A percentile compares a stretch with the other conserved stretches of the same genome.
These are phyloP conservation scores for Gymnodraco acuticeps DNA, from an alignment of 2,797 vertebrate species.

Conservation along the genomic window DNA sequence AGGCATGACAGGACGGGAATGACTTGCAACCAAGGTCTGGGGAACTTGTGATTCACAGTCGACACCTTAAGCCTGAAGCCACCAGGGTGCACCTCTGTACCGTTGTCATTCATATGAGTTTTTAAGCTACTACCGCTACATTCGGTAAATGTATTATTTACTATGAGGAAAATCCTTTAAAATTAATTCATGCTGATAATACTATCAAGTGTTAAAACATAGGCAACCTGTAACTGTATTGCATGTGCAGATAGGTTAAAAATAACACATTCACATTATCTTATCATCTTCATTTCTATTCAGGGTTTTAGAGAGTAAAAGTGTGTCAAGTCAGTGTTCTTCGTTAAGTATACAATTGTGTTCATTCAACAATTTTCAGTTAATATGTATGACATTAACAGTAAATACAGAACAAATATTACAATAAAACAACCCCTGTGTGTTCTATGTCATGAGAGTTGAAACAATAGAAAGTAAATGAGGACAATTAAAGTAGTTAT, in stretches of 20 bases:
- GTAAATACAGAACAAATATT: no score
- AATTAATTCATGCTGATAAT: no score
- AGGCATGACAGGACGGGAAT: background rate
- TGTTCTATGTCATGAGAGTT: slow-evolving; percentile 10
- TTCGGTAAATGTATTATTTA: background rate
- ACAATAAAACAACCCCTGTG: background rate
- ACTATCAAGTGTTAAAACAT: no score
- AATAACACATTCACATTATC: background rate
- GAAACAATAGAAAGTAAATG: slow-evolving; percentile 15
- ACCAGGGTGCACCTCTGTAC: background rate
- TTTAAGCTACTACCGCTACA: no score
- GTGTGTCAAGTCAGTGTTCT: background rate
- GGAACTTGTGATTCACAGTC: background rate
- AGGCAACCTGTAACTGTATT: no score
- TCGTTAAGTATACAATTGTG: background rate
- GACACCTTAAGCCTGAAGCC: background rate
- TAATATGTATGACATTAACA: slow-evolving; percentile 12
- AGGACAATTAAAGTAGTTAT: slow-evolving; percentile 12
- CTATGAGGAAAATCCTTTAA: no score
- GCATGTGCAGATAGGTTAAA: no score
- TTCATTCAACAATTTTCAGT: background rate
- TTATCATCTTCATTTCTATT: background rate
- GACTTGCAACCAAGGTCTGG: background rate
- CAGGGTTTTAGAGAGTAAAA: background rate
- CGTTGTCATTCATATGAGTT: background rate